Base-by-base conservation (phyloP, 2,113 vertebrate genomes). In the Mixornis gularis region DNA sequence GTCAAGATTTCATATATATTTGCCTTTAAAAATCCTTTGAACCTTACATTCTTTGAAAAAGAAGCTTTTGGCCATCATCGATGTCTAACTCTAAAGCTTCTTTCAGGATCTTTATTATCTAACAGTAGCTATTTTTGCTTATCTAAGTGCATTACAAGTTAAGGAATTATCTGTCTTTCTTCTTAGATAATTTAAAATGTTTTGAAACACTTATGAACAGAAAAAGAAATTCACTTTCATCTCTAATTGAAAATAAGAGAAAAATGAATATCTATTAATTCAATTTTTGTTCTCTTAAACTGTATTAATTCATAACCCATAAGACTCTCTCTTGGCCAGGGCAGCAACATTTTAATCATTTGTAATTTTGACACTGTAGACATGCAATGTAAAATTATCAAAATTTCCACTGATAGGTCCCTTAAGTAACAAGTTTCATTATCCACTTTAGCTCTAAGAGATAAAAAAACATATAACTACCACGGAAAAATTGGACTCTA, bases 341-440 rank as follows among this genome's bases (percentile, higher is more conserved):
- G 21, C 17, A 84, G 62, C 7, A 74, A 90, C 62, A 64, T 64
- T 95, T 94, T 93, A 93, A 93, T 90, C 55, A 18, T 87, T 76
- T 69, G 41, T 76, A 72, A 89, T 90, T 92, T 70, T 87, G 83
- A 84, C 58, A 87, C 22, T 29, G 30, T 48, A 94, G 58, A 92
- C 72, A 68, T n/a, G 29, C 13, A 84, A 65, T 1, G 5, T 11
- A 84, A 86, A 93, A 70, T 63, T 87, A 89, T 89, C 58, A 93
- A 71, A 76, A 84, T 30, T 92, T 89, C 17, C 49, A 69, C 22
- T 84, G 69, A 71, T 94, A 92, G 89, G 10, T 81, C 83, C 49
- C 49, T 86, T 92, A 94, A 94, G 79, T 89, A 95, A 72, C 53
- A 89, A 88, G 65, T 95, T 94, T 90, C 77, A 86, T 95, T 96